Base-by-base conservation (phyloP, 2,888 invertebrate species). In the Lasioglossum lativentre region DNA sequence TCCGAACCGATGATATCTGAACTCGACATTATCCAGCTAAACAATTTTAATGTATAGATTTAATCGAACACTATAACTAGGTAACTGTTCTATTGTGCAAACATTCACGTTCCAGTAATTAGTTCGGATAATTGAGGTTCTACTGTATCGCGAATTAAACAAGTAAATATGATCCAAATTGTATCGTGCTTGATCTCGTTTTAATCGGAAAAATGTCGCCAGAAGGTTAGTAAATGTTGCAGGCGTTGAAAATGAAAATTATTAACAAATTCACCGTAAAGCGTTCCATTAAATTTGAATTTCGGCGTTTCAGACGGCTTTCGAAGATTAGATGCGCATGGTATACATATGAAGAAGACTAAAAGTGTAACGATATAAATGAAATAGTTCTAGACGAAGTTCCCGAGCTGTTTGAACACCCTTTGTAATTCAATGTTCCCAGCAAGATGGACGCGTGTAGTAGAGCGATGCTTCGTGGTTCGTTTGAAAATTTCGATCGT, bases 401-500 rank as follows among this genome's bases (percentile, higher is more conserved):
- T n/a, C 4, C n/a, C n/a, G n/a, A 56, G 12, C 56, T n/a, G n/a
- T n/a, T 56, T n/a, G 12, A 56, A 1, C n/a, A n/a, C 56, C 10
- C n/a, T 3, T 66, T 45, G 45, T 42, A 68, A 79, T 86, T 80
- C 70, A 63, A 86, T 85, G 84, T 86, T 81, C 72, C 72, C 34
- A 42, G 66, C 83, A 72, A 66, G 45, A 47, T 78, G 82, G 42
- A 77, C 70, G 82, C 56, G 83, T 74, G 90, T 92, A 91, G 91
- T 92, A 92, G 91, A 92, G 91, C 92, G 87, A 42, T 79, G 59
- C 89, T 91, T 89, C 89, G 89, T 89, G 92, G 90, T 87, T 91
- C 91, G 91, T 90, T 92, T 88, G 86, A 80, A 90, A 91, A 89
- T 92, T 92, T 92, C 91, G 92, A 92, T 92, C 92, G 83, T 92